Conservation (phyloP, 2,888 invertebrate genomes). For the Drosophila incognita region DNA sequence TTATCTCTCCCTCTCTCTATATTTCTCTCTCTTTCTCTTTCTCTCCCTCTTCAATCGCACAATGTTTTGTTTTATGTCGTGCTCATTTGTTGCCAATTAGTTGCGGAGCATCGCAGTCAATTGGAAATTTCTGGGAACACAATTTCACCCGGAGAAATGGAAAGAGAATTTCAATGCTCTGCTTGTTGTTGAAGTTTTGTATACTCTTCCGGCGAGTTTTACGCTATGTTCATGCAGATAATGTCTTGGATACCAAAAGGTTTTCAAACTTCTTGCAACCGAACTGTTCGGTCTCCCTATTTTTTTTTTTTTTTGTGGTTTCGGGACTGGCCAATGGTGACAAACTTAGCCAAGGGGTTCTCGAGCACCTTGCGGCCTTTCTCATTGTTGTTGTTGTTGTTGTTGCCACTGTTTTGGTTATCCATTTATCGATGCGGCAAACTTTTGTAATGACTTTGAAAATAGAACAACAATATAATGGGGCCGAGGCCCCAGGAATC, state of each 20-base stretch:
- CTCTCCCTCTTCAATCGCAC: constrained; percentile 2
- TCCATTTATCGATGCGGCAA: constrained; percentile 80
- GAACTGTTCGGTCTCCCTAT: background rate
- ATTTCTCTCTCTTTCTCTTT: background rate
- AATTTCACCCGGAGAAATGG: constrained; percentile 3
- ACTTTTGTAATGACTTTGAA: constrained; percentile 80
- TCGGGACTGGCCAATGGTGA: constrained; percentile 52
- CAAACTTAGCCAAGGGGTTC: constrained; percentile 56
- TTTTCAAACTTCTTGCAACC: background rate
- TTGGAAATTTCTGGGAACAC: constrained; percentile 67
- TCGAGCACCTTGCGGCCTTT: constrained; percentile 22
- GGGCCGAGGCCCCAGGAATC: constrained; percentile 8
- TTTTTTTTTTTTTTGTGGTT: constrained; percentile 3
- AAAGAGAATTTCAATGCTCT: constrained; percentile 6
- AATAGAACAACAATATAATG: constrained; percentile 66
- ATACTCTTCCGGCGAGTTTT: constrained; percentile 2
- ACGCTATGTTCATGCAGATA: background rate
- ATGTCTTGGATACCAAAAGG: constrained; percentile 5
- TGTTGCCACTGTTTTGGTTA: constrained; percentile 72
- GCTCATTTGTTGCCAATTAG: constrained; percentile 81
- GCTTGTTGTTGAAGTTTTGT: constrained; percentile 8
- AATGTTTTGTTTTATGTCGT: constrained; percentile 47
- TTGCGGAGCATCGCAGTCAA: constrained; percentile 78
- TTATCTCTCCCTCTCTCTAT: background rate
- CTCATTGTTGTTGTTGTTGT: constrained; percentile 8